Evolutionary conservation across 2,888 invertebrate genomes (phyloP).

Genomic region (Drosophila koepferae): DNA sequence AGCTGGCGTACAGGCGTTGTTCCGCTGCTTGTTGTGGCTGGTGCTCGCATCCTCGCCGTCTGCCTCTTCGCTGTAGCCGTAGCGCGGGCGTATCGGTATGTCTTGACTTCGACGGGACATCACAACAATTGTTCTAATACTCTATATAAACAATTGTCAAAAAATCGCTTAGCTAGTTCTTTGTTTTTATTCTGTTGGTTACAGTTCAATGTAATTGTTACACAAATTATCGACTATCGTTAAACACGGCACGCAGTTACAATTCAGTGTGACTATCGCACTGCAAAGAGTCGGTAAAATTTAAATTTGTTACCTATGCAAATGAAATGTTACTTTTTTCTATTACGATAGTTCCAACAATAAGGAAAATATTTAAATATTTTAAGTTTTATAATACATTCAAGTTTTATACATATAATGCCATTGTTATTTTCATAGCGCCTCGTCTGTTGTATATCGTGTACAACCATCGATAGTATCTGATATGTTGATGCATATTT

Average conservation of each 20-base stretch:
- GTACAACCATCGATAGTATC: conserved; percentile 16
- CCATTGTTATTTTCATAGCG: not conserved
- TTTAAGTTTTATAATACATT: not conserved
- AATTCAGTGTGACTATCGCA: not conserved
- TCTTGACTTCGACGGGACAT: conserved; percentile 80
- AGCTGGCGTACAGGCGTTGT: conserved; percentile 56
- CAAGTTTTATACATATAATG: not conserved
- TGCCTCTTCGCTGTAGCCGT: conserved; percentile 74
- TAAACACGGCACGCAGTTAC: not conserved
- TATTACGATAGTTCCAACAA: not conserved
- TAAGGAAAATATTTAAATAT: not conserved
- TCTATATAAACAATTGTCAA: not conserved
- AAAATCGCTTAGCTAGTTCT: conserved; percentile 2
- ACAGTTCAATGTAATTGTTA: conserved; percentile 24
- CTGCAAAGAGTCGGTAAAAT: not conserved
- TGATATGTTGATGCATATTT: not conserved
- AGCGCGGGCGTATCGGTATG: conserved; percentile 82
- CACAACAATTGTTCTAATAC: not conserved
- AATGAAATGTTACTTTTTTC: not conserved
- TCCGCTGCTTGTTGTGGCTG: conserved; percentile 29
- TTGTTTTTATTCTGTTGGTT: conserved; percentile 22
- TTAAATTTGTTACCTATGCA: not conserved
- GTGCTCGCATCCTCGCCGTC: conserved; percentile 48
- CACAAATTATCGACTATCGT: conserved; percentile 9
- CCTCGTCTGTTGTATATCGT: not conserved